Base-by-base conservation (phyloP, 1,140 invertebrate genomes). In the Drosophila pectinifera region DNA sequence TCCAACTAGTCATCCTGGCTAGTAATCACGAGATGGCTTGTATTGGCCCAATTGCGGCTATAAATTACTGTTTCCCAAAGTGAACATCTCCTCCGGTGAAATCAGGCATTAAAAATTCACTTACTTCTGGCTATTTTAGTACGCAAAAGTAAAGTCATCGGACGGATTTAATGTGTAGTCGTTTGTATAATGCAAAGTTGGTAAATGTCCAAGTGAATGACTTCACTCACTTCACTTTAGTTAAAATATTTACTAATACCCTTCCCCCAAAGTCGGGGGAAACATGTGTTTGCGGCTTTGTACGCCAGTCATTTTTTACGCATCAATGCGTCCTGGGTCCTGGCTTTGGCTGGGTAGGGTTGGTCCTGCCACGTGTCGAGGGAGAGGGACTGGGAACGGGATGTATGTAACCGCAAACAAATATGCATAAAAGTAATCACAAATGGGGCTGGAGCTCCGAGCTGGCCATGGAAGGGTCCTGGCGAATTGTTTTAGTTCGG, bases 181-280 rank as follows among this genome's bases (percentile, higher is more conserved):
- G 76, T 43, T 88, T 89, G 83, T 88, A 73, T 89, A 83, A 88
- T 88, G 84, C 72, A 73, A 80, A 88, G 79, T 88, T 88, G 82
- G 79, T 88, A 77, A 88, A 88, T 88, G 84, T 88, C 67, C 83
- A 89, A 88, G 80, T 83, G 83, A 88, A 89, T 88, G 83, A 88
- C 83, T 88, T 88, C 84, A 83, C 83, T 70, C 67, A 69, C 63
- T 86, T 88, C 76, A 83, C 79, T 83, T 53, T 83, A 80, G 80
- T 77, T 88, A 79, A 83, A 89, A 88, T 88, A 88, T 88, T 88
- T 89, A 89, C 83, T 89, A 81, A 89, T 88, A 88, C 81, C n/a
- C 28, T 73, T 24, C 16, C 58, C 49, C 68, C 68, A 18, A 20
- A 14, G 55, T 36, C 14, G 31, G 51, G 36, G n/a, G 28, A 51